Evolutionary conservation across 2,888 invertebrate genomes (phyloP), one percentile per base, ranked within the genome.

Genomic region (Plebejus anna): DNA sequence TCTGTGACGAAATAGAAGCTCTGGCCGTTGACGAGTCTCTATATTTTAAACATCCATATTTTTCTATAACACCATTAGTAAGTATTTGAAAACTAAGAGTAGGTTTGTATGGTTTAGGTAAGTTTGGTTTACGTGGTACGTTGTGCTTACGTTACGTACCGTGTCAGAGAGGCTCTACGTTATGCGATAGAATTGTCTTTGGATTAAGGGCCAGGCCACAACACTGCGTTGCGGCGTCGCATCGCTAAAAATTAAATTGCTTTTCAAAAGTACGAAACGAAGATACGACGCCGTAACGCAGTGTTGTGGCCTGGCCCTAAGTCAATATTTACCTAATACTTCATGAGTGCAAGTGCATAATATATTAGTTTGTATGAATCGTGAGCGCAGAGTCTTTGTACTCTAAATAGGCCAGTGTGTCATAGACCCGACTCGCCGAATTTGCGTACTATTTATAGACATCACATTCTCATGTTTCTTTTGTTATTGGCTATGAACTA

Each of bases 51-150:
- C 85, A 90, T 79, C 86, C 83, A n/a, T 88, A 92, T 81, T 95
- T 95, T 82, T 84, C 88, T n/a, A 88, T 95, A 77, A 84, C 86
- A 36, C 95, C 95, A 22, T 86, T 90, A 82, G 95, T 95, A 81
- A 89, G 91, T 89, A 77, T 32, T 61, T 16, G 66, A 13, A 66
- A 66, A 66, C 28, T 0, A 57, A 57, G 5, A 57, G 4, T 6
- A n/a, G 7, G 6, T n/a, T 16, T n/a, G 28, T 28, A 61, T 28
- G 28, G 28, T 61, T 61, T 11, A 59, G 11, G 28, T 28, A 61
- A 28, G 22, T 61, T 61, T 7, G 61, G 28, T 6, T 59, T 0
- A 22, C 7, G 28, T 59, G 5, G 5, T 28, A 28, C 59, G 61
- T 57, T n/a, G 59, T 61, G 22, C 28, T 28, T 28, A 28, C 59